phyloP scores from a whole-genome alignment of 2,113 vertebrate genomes.

The Lophotis ruficrista region DNA sequence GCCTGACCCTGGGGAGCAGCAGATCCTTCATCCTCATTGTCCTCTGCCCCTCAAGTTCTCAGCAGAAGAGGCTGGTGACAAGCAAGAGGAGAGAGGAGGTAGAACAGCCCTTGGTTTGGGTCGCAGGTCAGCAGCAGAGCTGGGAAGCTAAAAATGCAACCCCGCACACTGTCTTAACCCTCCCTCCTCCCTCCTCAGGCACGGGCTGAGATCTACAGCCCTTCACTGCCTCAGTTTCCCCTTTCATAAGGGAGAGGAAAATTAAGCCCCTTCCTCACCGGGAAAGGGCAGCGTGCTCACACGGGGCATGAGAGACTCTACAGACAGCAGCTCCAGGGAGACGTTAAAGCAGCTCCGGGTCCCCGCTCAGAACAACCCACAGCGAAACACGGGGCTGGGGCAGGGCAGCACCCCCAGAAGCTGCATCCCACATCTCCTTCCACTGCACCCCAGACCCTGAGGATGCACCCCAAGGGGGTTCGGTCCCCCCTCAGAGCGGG shows the following conservation, averaged over 20 bases:
- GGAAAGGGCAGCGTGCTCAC: background rate
- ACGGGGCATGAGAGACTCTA: background rate
- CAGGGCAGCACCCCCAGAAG: background rate
- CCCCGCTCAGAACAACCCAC: background rate
- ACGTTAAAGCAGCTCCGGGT: background rate
- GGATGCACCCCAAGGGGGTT: background rate
- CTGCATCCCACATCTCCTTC: background rate
- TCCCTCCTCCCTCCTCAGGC: background rate
- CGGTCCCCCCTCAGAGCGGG: background rate
- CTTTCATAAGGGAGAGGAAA: background rate
- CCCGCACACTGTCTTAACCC: rapidly evolving
- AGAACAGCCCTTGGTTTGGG: background rate
- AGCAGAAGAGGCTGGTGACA: background rate
- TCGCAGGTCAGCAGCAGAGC: background rate
- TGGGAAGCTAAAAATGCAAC: background rate
- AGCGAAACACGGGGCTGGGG: background rate
- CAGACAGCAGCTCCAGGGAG: too few relatives aligned
- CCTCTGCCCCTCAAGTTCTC: too few relatives aligned
- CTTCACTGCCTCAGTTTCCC: background rate
- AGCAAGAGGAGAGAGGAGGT: background rate
- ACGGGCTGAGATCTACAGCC: background rate
- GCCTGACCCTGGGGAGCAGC: background rate
- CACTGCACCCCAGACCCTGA: background rate
- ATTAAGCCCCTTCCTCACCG: rapidly evolving
- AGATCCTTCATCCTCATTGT: background rate